Conservation (phyloP, 2,888 invertebrate genomes). For the Lasius fuliginosus region DNA sequence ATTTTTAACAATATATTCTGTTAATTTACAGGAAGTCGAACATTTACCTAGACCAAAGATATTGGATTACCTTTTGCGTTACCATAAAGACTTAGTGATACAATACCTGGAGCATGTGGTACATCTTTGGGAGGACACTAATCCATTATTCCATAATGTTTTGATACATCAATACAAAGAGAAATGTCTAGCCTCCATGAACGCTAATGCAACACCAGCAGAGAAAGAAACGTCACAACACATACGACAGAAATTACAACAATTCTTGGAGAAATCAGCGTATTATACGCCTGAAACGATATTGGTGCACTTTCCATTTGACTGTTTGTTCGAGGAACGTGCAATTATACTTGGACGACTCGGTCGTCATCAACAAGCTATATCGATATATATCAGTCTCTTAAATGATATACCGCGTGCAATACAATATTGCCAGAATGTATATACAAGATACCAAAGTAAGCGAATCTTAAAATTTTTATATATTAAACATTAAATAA, state of each 20-base stretch:
- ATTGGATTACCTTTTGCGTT: conserved; percentile 94
- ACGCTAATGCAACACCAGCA: conserved; percentile 83
- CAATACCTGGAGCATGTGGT: conserved; percentile 98
- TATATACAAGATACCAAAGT: conserved; percentile 87
- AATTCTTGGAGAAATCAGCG: conserved; percentile 93
- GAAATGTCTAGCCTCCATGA: conserved; percentile 86
- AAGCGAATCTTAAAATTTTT: conserved; percentile 58
- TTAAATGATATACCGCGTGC: conserved; percentile 94
- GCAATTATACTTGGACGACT: conserved; percentile 97
- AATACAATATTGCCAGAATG: conserved; percentile 93
- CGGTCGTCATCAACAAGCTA: conserved; percentile 96
- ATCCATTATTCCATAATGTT: conserved; percentile 95
- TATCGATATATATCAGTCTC: conserved; percentile 96
- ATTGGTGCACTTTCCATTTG: conserved; percentile 94
- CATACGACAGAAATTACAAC: conserved; percentile 89
- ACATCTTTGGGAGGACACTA: conserved; percentile 94
- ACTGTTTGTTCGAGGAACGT: conserved; percentile 95
- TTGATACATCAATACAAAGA: conserved; percentile 96
- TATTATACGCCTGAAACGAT: conserved; percentile 95
- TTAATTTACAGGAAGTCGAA: conserved; percentile 91
- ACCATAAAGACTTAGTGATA: conserved; percentile 93
- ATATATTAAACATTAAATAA: neutral
- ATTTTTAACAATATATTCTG: neutral
- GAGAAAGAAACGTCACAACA: conserved; percentile 87
- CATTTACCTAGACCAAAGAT: conserved; percentile 95